Conservation (phyloP, 2,888 invertebrate species). For the Cancer borealis region DNA sequence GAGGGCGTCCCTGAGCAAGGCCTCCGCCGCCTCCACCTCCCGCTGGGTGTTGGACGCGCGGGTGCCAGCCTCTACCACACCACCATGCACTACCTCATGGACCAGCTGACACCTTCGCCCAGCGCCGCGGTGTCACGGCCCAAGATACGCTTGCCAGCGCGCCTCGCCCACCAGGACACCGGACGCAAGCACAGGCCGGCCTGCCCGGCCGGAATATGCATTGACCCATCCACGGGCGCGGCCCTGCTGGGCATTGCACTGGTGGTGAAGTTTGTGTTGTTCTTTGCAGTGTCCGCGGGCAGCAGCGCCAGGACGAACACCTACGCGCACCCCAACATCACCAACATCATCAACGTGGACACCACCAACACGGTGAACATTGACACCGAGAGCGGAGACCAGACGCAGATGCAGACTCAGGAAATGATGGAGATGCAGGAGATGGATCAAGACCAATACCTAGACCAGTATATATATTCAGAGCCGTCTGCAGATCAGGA, state of each 20-base stretch:
- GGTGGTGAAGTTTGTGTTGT: not conserved
- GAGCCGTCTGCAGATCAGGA: too few species aligned
- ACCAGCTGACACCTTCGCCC: not conserved
- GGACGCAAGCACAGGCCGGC: not conserved
- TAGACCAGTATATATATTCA: too few species aligned
- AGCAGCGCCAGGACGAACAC: not conserved
- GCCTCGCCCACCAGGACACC: not conserved
- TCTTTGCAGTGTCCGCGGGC: not conserved
- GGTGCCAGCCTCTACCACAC: not conserved
- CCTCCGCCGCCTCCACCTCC: not conserved
- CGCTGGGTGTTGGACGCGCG: not conserved
- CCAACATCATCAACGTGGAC: not conserved
- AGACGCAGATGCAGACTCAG: not conserved
- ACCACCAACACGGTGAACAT: not conserved
- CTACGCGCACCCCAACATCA: not conserved
- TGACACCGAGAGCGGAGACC: not conserved
- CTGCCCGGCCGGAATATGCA: not conserved
- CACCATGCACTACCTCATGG: constrained; percentile 1
- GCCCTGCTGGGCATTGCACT: not conserved
- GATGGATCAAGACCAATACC: not conserved
- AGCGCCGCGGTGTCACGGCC: not conserved
- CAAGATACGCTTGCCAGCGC: not conserved
- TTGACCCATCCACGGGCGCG: not conserved
- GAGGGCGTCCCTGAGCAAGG: not conserved
- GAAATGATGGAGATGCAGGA: not conserved